Evolutionary conservation across 2,888 invertebrate genomes (phyloP).

Genomic region (Acanthacorydalis orientalis): DNA sequence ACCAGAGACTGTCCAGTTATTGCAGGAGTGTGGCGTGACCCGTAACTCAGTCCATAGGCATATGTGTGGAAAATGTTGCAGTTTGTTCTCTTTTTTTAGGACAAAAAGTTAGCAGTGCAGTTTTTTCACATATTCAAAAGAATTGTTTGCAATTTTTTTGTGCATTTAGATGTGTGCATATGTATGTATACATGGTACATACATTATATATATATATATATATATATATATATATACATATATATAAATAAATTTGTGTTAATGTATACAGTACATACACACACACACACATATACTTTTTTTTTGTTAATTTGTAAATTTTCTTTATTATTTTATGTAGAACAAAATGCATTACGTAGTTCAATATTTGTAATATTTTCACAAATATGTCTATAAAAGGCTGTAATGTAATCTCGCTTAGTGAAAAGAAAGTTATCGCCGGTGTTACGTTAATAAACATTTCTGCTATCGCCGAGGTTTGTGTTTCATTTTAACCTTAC

Average conservation of each 20-base stretch:
- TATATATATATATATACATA: background rate
- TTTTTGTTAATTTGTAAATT: background rate
- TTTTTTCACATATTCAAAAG: background rate
- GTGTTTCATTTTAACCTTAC: background rate
- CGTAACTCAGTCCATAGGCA: background rate
- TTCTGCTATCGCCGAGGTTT: conserved; percentile 10
- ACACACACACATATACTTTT: background rate
- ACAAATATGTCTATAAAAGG: conserved; percentile 20
- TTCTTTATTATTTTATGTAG: background rate
- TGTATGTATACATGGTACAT: no score
- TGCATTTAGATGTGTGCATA: background rate
- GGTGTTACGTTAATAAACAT: conserved; percentile 8
- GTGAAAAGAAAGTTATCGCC: conserved; percentile 17
- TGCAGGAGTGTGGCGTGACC: background rate
- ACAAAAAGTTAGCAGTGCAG: background rate
- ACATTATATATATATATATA: background rate
- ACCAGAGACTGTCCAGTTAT: background rate
- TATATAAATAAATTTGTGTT: background rate
- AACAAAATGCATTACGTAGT: background rate
- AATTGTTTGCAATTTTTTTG: background rate
- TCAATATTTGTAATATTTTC: conserved; percentile 5
- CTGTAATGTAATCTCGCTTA: conserved; percentile 29
- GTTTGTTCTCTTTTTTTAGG: background rate
- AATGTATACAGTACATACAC: background rate
- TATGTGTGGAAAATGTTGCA: background rate